Evolutionary conservation across 1,140 invertebrate species (phyloP), one percentile per base, ranked within the genome.

Genomic region (Chironomus striatipennis): DNA sequence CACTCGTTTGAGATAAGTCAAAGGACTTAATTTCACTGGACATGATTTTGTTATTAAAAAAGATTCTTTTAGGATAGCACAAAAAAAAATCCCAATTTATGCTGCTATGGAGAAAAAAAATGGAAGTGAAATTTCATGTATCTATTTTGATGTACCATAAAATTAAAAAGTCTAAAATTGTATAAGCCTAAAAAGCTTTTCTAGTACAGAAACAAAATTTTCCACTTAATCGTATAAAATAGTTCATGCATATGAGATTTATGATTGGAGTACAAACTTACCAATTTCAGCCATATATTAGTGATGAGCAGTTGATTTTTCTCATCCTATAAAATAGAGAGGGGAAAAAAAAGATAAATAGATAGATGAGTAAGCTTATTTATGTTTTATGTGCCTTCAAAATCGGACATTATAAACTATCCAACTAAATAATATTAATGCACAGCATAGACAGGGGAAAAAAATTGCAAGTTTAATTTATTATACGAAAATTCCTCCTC

Each of bases 211-310:
- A n/a, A n/a, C n/a, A n/a, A n/a, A n/a, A n/a, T 34, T 57, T 57
- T n/a, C 7, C n/a, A 12, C n/a, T 57, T 57, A 47, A 47, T 47
- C 15, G 15, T 47, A 47, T 12, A 57, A 57, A 57, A 57, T 15
- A 5, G 47, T 70, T 57, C 47, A 57, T 57, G 47, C n/a, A 10
- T 57, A 10, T 12, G 47, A 10, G 47, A 10, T 57, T n/a, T 57
- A n/a, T n/a, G 9, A 70, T 21, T 20, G 6, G 18, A 70, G 24
- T 18, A 70, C 43, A 42, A 73, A 77, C 80, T 80, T 79, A 82
- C 81, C 79, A 82, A 76, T 78, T 82, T 94, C 74, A 95, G 87
- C 93, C 94, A 96, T 80, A 94, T 94, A 80, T 95, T 95, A n/a
- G 93, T 94, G 12, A 93, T 95, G 73, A 96, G 83, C 77, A 91